Base-by-base conservation (phyloP, 2,797 vertebrate genomes). In the Miichthys miiuy region DNA sequence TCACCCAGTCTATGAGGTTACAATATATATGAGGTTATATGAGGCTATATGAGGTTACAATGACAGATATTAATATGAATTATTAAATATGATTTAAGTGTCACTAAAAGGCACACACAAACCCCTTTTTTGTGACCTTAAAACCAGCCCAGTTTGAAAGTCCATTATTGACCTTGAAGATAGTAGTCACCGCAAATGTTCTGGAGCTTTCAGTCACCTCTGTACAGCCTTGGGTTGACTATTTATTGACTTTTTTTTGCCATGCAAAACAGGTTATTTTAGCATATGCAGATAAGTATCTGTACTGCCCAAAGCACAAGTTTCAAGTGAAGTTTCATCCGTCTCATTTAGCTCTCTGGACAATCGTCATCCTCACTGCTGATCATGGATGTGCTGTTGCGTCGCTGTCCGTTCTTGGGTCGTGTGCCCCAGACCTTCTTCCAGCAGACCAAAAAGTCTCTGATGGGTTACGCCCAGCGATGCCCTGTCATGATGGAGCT, bases 401-500 rank as follows among this genome's bases (percentile, higher is more conserved):
- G 97, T 16, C 96, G 97, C 78, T 99, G 98, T 91, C 98, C 98
- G 0, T 99, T 99, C 94, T 91, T 99, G 89, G 96, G 97, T 62
- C 95, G 97, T 0, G 95, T 98, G 68, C 96, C 98, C 2, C 97
- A 97, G 92, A 88, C 96, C 21, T 99, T 99, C 87, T 89, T 99
- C 84, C 98, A 99, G 94, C 98, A 99, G 89, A 94, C 98, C 13
- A 96, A 97, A 55, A 96, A 96, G 65, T 97, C 96, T 8, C 86
- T 99, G 91, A 93, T 97, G 14, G 92, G 95, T 1, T 99, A 98
- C 11, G 98, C 98, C 13, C 97, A 98, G 91, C 95, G 93, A 80
- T 99, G 98, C 81, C 98, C 98, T 0, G 93, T 98, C 60, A 99
- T 99, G 98, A 99, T 99, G 98, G 97, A 97, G 81, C 89, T 96